phyloP scores from a whole-genome alignment of 1,140 invertebrate species.

The Saxidomus purpurata region DNA sequence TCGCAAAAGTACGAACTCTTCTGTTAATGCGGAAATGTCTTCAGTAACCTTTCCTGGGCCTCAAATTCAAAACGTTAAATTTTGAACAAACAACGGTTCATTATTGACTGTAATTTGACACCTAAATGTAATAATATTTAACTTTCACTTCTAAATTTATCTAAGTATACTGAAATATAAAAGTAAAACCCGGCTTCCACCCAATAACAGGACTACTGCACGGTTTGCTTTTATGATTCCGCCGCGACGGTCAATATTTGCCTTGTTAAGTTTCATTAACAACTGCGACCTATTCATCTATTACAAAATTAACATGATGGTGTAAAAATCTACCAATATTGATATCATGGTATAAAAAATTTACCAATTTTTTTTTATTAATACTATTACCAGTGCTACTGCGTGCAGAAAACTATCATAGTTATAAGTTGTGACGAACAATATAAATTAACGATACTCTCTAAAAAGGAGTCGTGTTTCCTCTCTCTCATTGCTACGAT shows the following conservation, averaged over 20 bases:
- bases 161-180: not conserved
- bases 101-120: not conserved
- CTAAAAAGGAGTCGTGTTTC: no score
- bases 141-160: conserved; percentile 22
- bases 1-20: no score
- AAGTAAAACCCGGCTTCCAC: not conserved
- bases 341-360: no score
- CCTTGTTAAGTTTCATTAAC: not conserved
- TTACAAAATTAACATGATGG: no score
- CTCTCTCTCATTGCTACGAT: no score
- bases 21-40: not conserved
- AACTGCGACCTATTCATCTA: not conserved
- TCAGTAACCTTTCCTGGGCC: not conserved
- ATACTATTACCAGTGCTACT: no score
- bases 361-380: no score
- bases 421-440: no score
- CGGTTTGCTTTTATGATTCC: not conserved
- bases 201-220: not conserved
- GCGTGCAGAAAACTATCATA: no score
- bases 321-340: no score
- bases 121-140: conserved; percentile 25
- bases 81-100: not conserved
- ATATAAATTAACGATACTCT: no score
- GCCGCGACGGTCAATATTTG: not conserved
- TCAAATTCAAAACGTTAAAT: not conserved